A percentile compares a stretch with the other conserved stretches of the same genome.
Evolutionary conservation across 2,888 invertebrate genomes (phyloP).

Genomic region (Drosophila falleni): DNA sequence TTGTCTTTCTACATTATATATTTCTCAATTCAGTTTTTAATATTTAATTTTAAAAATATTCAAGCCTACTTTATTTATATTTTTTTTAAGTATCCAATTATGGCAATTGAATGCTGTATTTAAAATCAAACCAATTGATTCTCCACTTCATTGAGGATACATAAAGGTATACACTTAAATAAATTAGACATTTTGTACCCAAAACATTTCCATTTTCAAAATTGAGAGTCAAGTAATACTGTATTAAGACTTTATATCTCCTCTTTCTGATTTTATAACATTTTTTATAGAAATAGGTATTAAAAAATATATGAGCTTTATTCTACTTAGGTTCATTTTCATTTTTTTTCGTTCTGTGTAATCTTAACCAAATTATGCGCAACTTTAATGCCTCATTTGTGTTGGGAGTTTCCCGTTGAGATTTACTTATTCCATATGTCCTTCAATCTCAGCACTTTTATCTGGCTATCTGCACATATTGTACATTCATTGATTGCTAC

Average conservation of each 20-base stretch:
- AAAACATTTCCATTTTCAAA: neutral
- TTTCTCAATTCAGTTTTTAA: neutral
- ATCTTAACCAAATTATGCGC: constrained; percentile 65
- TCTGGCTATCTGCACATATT: constrained; percentile 15
- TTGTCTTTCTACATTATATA: neutral
- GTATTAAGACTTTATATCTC: too few relatives aligned
- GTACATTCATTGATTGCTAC: constrained; percentile 48
- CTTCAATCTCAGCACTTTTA: constrained; percentile 30
- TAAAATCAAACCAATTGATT: constrained; percentile 7
- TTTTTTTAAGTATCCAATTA: constrained; percentile 25
- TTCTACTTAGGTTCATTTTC: neutral
- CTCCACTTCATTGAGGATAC: neutral
- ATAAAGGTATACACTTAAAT: neutral
- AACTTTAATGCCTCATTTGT: constrained; percentile 56
- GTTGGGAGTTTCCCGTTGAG: constrained; percentile 40
- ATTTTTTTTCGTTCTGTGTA: constrained; percentile 13
- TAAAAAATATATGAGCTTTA: too few relatives aligned
- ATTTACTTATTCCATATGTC: constrained; percentile 21
- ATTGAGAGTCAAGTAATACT: neutral
- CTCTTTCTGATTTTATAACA: too few relatives aligned
- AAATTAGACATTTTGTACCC: neutral
- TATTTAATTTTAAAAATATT: neutral
- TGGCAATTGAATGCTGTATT: constrained; percentile 20
- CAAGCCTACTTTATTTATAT: constrained; percentile 3
- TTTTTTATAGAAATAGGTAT: too few relatives aligned